Evolutionary conservation across 2,797 vertebrate species (phyloP).

Genomic region (Acanthurus tractus): DNA sequence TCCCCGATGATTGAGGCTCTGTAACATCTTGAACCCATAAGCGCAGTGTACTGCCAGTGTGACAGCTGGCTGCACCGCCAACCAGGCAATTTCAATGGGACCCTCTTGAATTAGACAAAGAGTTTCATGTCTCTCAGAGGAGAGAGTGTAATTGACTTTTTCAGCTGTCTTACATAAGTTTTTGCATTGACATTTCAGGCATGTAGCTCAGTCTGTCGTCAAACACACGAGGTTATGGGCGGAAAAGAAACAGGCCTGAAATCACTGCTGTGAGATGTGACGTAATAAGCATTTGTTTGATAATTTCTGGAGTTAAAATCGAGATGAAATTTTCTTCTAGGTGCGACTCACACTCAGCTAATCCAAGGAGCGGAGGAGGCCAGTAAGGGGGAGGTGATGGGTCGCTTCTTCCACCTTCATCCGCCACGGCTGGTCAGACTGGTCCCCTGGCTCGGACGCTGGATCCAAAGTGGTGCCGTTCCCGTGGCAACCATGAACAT

Average conservation of each 20-base stretch:
- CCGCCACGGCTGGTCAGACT: conserved; percentile 76
- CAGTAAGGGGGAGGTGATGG: conserved; percentile 73
- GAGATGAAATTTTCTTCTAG: conserved; percentile 45
- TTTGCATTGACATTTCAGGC: conserved; percentile 36
- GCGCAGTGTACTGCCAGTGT: conserved; percentile 19
- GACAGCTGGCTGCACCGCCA: conserved; percentile 65
- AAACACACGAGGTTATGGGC: not conserved
- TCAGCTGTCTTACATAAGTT: conserved; percentile 36
- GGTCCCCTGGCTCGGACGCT: conserved; percentile 81
- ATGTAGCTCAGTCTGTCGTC: conserved; percentile 22
- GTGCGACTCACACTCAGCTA: conserved; percentile 86
- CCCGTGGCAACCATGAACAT: conserved; percentile 90
- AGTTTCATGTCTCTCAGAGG: conserved; percentile 53
- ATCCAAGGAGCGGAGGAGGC: conserved; percentile 81
- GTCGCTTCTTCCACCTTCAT: conserved; percentile 83
- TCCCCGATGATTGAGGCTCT: conserved; percentile 21
- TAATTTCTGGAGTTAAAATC: no score
- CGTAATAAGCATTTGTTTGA: no score
- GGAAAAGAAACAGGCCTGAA: not conserved
- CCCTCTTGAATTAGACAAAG: conserved; percentile 65
- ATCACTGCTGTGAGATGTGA: not conserved
- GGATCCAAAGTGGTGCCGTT: conserved; percentile 81
- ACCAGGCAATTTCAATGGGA: conserved; percentile 41
- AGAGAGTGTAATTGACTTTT: conserved; percentile 57
- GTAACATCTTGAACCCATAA: conserved; percentile 44